Evolutionary conservation across 1,140 invertebrate species (phyloP).

Genomic region (Drosophila navojoa): DNA sequence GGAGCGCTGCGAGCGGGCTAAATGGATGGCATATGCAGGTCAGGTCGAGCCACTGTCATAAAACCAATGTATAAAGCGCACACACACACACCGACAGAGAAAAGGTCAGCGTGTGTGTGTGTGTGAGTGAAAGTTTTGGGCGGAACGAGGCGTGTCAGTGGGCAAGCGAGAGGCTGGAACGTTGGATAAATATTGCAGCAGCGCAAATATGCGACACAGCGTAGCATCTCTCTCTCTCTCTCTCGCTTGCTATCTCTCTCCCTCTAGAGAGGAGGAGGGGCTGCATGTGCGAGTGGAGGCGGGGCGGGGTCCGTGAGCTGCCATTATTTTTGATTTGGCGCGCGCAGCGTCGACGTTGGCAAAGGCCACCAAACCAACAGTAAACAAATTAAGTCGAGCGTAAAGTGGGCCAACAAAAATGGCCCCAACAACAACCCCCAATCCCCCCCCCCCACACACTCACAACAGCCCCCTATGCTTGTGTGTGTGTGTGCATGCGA

Average conservation of each 20-base stretch:
- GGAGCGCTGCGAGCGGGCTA: slow-evolving; percentile 31
- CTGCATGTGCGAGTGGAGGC: neutral
- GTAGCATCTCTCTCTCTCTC: slow-evolving; percentile 5
- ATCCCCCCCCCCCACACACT: neutral
- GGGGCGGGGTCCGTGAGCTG: slow-evolving; percentile 10
- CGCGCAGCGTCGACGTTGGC: slow-evolving; percentile 59
- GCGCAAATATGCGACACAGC: slow-evolving; percentile 67
- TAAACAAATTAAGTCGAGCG: slow-evolving; percentile 81
- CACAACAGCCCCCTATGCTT: neutral
- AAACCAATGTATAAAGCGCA: slow-evolving; percentile 66
- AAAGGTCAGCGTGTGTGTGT: neutral
- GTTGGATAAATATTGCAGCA: slow-evolving; percentile 71
- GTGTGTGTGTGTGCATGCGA: slow-evolving; percentile 37
- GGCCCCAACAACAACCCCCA: neutral
- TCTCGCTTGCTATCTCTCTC: neutral
- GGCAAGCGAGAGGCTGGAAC: neutral
- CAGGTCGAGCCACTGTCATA: slow-evolving; percentile 58
- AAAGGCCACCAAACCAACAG: slow-evolving; percentile 76
- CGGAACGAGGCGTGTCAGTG: neutral
- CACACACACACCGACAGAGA: neutral
- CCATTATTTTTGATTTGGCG: slow-evolving; percentile 61
- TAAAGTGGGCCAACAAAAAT: slow-evolving; percentile 65
- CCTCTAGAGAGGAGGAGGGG: neutral
- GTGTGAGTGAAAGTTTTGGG: neutral
- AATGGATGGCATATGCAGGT: slow-evolving; percentile 51